Conservation (phyloP, 2,113 vertebrate species). For the Murina feae region DNA sequence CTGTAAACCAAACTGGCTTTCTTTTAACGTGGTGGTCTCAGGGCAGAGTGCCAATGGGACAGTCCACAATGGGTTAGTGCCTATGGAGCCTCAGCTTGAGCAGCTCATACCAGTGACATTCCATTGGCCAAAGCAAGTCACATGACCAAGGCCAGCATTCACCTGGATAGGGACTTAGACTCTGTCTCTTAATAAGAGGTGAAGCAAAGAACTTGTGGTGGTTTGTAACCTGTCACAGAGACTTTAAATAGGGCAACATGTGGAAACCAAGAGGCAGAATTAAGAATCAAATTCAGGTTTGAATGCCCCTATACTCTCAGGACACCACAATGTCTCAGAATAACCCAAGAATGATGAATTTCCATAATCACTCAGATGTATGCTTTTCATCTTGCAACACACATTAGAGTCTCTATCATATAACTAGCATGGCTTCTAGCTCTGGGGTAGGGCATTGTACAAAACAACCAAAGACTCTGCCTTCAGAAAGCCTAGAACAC, state of each 20-base stretch:
- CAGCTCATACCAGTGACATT: neutral
- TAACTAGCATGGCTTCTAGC: no score
- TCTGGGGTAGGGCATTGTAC: neutral
- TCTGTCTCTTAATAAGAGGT: neutral
- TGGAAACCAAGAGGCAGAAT: neutral
- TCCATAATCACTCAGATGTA: neutral
- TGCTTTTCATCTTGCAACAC: neutral
- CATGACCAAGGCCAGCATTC: neutral
- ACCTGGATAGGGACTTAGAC: neutral
- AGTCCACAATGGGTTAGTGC: neutral
- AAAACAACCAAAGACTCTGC: neutral
- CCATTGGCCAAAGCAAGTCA: neutral
- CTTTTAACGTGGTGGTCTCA: neutral
- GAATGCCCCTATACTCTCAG: neutral
- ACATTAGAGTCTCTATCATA: neutral
- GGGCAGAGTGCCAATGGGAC: neutral
- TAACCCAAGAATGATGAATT: neutral
- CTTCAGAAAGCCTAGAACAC: neutral
- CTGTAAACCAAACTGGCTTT: neutral
- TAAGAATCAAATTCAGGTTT: neutral
- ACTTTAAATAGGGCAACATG: neutral
- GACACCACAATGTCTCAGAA: neutral
- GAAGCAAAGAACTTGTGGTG: neutral
- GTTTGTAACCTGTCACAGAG: neutral
- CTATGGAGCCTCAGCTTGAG: neutral